Evolutionary conservation across 2,888 invertebrate species (phyloP).

Genomic region (Cryptus viduatorius): DNA sequence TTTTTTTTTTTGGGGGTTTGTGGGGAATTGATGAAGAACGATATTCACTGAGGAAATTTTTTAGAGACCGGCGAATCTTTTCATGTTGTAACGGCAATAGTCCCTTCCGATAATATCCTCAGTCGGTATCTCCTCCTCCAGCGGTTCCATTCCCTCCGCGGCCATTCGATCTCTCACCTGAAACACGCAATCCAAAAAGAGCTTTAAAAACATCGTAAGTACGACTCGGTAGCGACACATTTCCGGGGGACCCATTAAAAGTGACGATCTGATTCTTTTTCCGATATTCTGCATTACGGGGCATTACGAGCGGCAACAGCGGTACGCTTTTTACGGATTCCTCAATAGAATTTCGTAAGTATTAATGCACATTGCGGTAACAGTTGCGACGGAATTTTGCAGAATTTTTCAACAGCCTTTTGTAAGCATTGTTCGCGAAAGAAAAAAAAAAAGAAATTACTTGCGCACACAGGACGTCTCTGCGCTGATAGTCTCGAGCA

Average conservation of each 20-base stretch:
- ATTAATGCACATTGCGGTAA: background rate
- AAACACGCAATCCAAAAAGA: constrained; percentile 65
- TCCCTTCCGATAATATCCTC: constrained; percentile 87
- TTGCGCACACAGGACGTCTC: background rate
- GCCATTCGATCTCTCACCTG: constrained; percentile 88
- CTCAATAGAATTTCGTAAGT: background rate
- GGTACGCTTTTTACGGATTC: background rate
- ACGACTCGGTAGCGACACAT: background rate
- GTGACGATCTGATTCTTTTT: constrained; percentile 13
- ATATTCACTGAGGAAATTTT: constrained; percentile 15
- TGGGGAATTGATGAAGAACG: constrained; percentile 31
- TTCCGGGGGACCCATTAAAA: background rate
- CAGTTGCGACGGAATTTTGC: background rate
- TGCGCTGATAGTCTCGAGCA: background rate
- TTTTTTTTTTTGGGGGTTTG: constrained; percentile 10
- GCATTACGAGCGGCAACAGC: constrained; percentile 2
- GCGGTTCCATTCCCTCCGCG: constrained; percentile 86
- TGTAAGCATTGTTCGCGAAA: background rate
- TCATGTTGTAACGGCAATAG: constrained; percentile 86
- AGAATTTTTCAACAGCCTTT: constrained; percentile 6
- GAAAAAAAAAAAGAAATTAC: background rate
- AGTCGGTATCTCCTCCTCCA: constrained; percentile 87
- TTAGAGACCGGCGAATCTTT: constrained; percentile 71
- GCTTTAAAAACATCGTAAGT: background rate
- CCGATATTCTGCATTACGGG: constrained; percentile 21